Conservation (phyloP, 2,797 vertebrate species). For the Myotis vivesi region DNA sequence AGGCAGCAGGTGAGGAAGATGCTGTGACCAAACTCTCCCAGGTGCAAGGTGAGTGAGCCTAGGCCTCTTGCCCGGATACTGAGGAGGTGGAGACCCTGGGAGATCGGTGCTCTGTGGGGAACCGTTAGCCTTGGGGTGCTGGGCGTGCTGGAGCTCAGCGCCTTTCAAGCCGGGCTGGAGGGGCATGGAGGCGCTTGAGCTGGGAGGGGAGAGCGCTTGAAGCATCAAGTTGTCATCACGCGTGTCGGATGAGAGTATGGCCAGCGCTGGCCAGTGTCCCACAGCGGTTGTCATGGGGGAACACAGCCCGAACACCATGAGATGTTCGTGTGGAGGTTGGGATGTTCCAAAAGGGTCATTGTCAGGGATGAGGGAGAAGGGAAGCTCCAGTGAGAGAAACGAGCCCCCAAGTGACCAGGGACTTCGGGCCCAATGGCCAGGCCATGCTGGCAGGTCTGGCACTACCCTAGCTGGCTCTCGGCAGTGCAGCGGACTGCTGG, state of each 20-base stretch:
- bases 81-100: neutral
- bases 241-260: neutral
- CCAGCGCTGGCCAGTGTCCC: neutral
- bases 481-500: neutral
- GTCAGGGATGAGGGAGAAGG: neutral
- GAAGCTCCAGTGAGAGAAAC: neutral
- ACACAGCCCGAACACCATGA: neutral
- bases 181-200: neutral
- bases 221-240: neutral
- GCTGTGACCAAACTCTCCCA: neutral
- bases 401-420: neutral
- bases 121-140: neutral
- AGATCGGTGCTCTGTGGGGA: neutral
- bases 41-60: neutral
- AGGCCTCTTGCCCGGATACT: neutral
- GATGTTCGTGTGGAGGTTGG: neutral
- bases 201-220: neutral
- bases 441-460: neutral
- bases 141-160: neutral
- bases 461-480: neutral
- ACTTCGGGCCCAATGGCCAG: neutral
- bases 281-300: neutral
- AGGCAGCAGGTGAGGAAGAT: neutral
- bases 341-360: neutral
- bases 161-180: neutral